These are phyloP conservation scores for Arion vulgaris DNA, from an alignment of 1,140 invertebrate genomes.

Conservation along the genomic window DNA sequence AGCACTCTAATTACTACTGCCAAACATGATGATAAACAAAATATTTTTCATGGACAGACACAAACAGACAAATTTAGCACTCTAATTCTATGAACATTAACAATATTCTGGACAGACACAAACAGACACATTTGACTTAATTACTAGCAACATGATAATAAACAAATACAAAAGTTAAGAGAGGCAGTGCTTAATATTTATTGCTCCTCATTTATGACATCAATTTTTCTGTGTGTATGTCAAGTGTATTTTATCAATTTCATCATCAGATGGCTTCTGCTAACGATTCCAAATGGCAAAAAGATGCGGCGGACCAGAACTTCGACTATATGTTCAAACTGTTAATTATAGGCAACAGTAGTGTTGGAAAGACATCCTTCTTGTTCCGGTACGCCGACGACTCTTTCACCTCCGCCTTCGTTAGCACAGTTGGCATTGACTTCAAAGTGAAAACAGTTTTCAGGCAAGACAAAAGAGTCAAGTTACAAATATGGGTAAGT, in stretches of 20 bases:
- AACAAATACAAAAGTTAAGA: too few relatives aligned
- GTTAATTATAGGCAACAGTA: slow-evolving; percentile 98
- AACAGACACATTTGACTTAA: too few relatives aligned
- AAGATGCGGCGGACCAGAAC: slow-evolving; percentile 98
- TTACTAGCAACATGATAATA: too few relatives aligned
- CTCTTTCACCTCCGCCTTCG: slow-evolving; percentile 99
- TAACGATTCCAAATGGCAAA: slow-evolving; percentile 87
- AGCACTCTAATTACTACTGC: too few relatives aligned
- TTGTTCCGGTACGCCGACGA: slow-evolving; percentile 99
- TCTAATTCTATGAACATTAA: too few relatives aligned
- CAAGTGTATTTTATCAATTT: neutral
- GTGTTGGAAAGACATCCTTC: slow-evolving; percentile 99
- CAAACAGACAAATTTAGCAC: too few relatives aligned
- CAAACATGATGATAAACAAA: too few relatives aligned
- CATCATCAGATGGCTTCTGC: slow-evolving; percentile 73
- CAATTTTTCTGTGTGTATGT: too few relatives aligned
- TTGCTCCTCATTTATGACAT: too few relatives aligned
- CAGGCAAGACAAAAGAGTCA: slow-evolving; percentile 94
- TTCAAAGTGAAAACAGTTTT: slow-evolving; percentile 99
- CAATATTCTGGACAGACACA: too few relatives aligned
- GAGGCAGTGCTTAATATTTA: too few relatives aligned
- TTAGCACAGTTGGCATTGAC: slow-evolving; percentile 99
- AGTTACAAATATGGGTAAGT: slow-evolving; percentile 94
- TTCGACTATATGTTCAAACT: slow-evolving; percentile 99
- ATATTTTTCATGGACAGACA: too few relatives aligned